A percentile compares a stretch with the other conserved stretches of the same genome.
Conservation (phyloP, 2,113 vertebrate genomes). For the Calyptomena viridis region DNA sequence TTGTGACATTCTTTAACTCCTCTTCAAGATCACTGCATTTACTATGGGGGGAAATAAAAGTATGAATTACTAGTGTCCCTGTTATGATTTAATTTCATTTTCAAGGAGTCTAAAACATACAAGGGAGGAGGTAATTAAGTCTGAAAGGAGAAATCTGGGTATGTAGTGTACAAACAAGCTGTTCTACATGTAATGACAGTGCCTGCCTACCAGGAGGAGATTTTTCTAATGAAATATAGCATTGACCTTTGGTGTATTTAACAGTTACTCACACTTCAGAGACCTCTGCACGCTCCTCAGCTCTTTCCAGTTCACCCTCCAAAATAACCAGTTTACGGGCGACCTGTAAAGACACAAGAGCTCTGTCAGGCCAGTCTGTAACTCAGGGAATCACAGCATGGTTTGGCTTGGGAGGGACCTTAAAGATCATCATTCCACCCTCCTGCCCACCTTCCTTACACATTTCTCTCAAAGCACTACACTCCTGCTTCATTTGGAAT, state of each 20-base stretch:
- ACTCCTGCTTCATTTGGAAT: neutral
- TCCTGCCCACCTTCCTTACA: neutral
- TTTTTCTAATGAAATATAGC: neutral
- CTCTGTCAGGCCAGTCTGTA: neutral
- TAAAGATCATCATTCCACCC: neutral
- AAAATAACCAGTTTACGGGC: conserved; percentile 96
- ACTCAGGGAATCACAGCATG: neutral
- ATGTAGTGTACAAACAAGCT: neutral
- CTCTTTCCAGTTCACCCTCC: conserved; percentile 93
- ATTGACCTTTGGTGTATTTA: neutral
- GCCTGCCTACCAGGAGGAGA: neutral
- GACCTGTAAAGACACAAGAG: conserved; percentile 75
- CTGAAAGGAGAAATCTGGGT: neutral
- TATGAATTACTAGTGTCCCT: neutral
- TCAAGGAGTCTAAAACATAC: neutral
- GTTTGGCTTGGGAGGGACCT: neutral
- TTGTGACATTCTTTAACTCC: conserved; percentile 97
- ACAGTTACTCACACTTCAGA: conserved; percentile 87
- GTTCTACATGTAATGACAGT: neutral
- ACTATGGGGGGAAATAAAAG: conserved; percentile 53
- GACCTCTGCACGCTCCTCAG: conserved; percentile 93
- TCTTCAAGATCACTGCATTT: conserved; percentile 95
- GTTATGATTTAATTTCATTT: neutral
- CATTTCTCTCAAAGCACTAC: accelerated
- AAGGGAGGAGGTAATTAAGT: neutral